phyloP scores from a whole-genome alignment of 2,113 vertebrate species.

The Antechinus flavipes region DNA sequence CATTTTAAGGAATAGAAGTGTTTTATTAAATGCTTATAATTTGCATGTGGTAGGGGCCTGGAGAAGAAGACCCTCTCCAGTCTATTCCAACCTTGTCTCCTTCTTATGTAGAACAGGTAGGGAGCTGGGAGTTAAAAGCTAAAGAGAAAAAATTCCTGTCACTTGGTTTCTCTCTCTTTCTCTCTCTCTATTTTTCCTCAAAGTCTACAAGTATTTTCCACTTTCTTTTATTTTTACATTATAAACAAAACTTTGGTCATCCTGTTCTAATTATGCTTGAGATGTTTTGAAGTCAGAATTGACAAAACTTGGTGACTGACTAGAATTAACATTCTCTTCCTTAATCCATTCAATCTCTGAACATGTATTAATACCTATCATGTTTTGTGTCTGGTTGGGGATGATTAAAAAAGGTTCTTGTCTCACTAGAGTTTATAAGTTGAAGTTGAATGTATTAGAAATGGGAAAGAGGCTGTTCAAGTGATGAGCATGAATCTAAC shows the following conservation, averaged over 20 bases:
- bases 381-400: not conserved
- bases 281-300: not conserved
- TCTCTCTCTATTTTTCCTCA: not conserved
- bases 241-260: not conserved
- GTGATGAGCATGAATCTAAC: not conserved
- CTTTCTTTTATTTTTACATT: not conserved
- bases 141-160: too few relatives aligned
- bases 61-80: not conserved
- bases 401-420: not conserved
- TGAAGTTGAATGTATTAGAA: not conserved
- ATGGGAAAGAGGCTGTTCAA: not conserved
- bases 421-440: not conserved
- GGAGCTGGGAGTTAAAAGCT: not conserved
- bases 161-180: not conserved
- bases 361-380: not conserved
- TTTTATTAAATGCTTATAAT: not conserved
- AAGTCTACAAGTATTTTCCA: not conserved
- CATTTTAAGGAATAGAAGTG: not conserved
- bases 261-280: not conserved
- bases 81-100: not conserved
- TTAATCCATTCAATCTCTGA: not conserved
- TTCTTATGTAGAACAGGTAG: not conserved
- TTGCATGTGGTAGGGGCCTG: not conserved
- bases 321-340: not conserved
- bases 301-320: not conserved